Base-by-base conservation (phyloP, 2,888 invertebrate species). In the Rhorus exstirpatorius region DNA sequence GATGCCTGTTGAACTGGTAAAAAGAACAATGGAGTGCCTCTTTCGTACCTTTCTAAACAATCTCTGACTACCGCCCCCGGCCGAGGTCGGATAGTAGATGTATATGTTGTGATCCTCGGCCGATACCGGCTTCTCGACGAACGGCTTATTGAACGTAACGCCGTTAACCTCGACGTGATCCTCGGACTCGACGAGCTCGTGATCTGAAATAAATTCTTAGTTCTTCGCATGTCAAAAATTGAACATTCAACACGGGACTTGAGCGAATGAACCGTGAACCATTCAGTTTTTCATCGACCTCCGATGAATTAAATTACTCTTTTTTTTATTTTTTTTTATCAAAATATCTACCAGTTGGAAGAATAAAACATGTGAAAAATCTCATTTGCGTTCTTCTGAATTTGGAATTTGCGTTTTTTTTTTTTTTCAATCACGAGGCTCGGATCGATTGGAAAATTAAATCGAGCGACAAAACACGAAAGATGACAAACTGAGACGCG, bases 91-190 rank as follows among this genome's bases (percentile, higher is more conserved):
- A 94, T 99, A 99, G 93, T 99, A 99, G 89, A 99, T 99, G 93
- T 99, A 99, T 92, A 99, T 99, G 93, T 99, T 99, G 93, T 99
- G 99, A 94, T 99, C 99, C 93, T 99, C 99, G 0, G 99, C 99
- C 21, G 98, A 98, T 6, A 99, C 98, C 0, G 99, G 99, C 92
- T 99, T 99, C 94, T 99, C 99, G 19, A 99, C 99, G 94, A 99
- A 99, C 0, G 99, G 99, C 91, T 99, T 99, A 91, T 98, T 98
- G 92, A 99, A 99, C 21, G 96, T 96, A 31, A 97, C 96, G 4
- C 98, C 98, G 92, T 99, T 98, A 60, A 99, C 98, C 94, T 99
- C 99, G 2, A 99, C 98, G 89, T 98, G 98, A 93, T 99, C 99
- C 92, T 99, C 99, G 0, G 97, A 97, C 93, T 99, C 99, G 61